Base-by-base conservation (phyloP, 92 coral and sea anemone species). In the Pocillopora meandrina region DNA sequence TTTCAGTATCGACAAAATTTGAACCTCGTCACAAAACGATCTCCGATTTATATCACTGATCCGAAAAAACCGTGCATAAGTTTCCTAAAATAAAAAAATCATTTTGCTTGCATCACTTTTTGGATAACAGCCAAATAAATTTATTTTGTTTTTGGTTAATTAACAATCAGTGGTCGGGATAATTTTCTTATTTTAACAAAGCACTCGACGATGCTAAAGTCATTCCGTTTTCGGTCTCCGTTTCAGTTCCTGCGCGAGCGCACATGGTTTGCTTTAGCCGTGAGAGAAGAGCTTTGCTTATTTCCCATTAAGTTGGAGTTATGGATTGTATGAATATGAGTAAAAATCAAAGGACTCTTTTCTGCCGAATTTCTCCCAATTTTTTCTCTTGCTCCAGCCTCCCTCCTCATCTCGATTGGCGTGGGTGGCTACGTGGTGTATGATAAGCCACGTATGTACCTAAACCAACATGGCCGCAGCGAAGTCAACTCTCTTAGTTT, bases 391-490 rank as follows among this genome's bases (percentile, higher is more conserved):
- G 36, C 23, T n/a, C 85, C 85, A 71, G 15, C 42, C 85, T 78
- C 85, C n/a, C 68, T 61, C 33, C 55, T n/a, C 12, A 4, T 10
- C 52, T 26, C 65, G 86, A 73, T 62, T 64, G 64, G 16, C 56
- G 15, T 34, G 73, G 15, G 18, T 31, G 73, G 31, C 13, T 42
- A 65, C 14, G 4, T 20, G 34, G 15, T 47, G 34, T 15, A 18
- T 10, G 70, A 10, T 18, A 82, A 75, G 88, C 88, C 76, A 76
- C 15, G 47, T 13, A 12, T 9, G 67, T 18, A 12, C 23, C 6
- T 1, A 72, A 71, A 84, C 84, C 91, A 91, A 95, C 71, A 95
- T 95, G 98, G 98, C 98, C 87, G 89, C 94, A 83, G 89, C 79
- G 33, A 79, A 61, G 76, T 63, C 59, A 52, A 35, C 74, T 49